phyloP scores from a whole-genome alignment of 2,113 vertebrate genomes.

The Sminthopsis crassicaudata region DNA sequence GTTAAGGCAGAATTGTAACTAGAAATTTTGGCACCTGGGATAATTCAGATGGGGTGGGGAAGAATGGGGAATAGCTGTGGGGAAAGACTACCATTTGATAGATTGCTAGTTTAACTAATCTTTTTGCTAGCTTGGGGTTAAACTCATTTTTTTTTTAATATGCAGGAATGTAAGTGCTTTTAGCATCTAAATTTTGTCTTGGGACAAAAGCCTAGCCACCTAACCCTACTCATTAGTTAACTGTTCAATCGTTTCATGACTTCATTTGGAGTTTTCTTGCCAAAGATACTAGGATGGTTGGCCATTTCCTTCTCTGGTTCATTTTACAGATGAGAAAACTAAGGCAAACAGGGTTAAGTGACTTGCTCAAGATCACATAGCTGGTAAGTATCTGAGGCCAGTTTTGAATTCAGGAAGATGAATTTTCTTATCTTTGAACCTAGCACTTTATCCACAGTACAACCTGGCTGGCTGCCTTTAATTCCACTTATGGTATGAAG shows the following conservation, averaged over 20 bases:
- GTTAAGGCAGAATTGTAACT: neutral
- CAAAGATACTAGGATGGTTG: neutral
- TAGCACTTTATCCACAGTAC: neutral
- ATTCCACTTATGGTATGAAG: neutral
- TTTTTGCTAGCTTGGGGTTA: neutral
- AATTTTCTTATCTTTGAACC: neutral
- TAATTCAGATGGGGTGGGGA: neutral
- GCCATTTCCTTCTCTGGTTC: neutral
- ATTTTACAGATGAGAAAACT: neutral
- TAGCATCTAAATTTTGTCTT: neutral
- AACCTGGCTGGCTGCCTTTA: too few species aligned
- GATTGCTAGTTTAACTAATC: neutral
- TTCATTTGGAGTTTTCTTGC: neutral
- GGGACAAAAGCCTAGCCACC: neutral
- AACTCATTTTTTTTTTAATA: neutral
- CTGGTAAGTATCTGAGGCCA: neutral
- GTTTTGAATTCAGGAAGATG: neutral
- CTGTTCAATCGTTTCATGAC: neutral
- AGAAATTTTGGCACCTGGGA: neutral
- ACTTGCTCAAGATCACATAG: neutral
- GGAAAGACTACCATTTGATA: neutral
- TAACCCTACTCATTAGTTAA: neutral
- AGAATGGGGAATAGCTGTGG: neutral
- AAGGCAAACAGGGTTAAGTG: neutral
- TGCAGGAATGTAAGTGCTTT: neutral